Evolutionary conservation across 2,113 vertebrate species (phyloP), one percentile per base, ranked within the genome.

Genomic region (Clarias magur): DNA sequence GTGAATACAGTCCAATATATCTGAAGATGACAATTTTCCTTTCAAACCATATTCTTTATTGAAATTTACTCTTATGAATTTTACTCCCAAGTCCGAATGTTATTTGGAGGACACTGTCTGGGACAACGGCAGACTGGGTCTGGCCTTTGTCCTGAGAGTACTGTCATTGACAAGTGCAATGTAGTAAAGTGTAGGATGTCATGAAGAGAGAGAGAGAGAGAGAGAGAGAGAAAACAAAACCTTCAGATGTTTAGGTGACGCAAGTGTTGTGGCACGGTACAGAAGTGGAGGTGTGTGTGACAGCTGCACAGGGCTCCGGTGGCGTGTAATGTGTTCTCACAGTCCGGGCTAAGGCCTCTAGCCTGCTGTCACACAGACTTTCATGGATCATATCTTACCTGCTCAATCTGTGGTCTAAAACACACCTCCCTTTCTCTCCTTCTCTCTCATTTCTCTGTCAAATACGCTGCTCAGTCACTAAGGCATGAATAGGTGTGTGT

Each of bases 321-420:
- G 81, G 72, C 79, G 60, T 82, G 76, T 93, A 91, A 91, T 88
- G 89, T 87, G 91, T 92, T 92, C 91, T 90, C 88, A 89, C 83
- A 90, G 91, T 90, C 92, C 86, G 68, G 88, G 91, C 89, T 91
- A 92, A 94, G 93, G 92, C 93, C 89, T 86, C 88, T 90, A 92
- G 91, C 92, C 68, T 89, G 94, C 92, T 94, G 93, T 94, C 93
- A 93, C 92, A 92, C 91, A 84, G 90, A 89, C 92, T 95, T 95
- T 94, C 94, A 92, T 92, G 93, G 93, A 94, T 93, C 92, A 93
- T 95, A 94, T 94, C 92, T 92, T 91, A 95, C 94, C 95, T 95
- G 90, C 92, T 90, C 91, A 93, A 93, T 91, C 92, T 94, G 95
- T 92, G 89, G n/a, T 91, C 90, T 92, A 78, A 82, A 81, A 90